phyloP scores from a whole-genome alignment of 2,888 invertebrate genomes.

The Cryptus armator region DNA sequence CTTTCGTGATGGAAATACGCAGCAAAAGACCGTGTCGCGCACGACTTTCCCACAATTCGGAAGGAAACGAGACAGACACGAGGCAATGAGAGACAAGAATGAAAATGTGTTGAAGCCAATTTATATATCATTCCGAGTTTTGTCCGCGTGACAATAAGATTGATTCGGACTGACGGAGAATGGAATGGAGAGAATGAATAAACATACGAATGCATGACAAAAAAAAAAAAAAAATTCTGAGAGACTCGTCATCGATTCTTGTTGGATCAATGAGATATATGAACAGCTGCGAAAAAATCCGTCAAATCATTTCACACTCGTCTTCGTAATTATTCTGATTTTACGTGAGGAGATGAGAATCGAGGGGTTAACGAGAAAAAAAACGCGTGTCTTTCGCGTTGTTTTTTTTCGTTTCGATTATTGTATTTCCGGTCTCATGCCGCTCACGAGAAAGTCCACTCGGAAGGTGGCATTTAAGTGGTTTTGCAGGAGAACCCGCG shows the following conservation, averaged over 20 bases:
- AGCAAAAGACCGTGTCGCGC: background rate
- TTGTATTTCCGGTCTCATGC: slow-evolving; percentile 44
- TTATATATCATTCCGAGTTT: slow-evolving; percentile 11
- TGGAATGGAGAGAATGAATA: background rate
- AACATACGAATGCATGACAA: background rate
- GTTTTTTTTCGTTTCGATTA: background rate
- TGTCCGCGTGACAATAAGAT: slow-evolving; percentile 21
- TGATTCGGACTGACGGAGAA: slow-evolving; percentile 8
- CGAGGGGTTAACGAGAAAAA: background rate
- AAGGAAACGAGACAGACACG: slow-evolving; percentile 19
- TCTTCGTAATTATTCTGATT: background rate
- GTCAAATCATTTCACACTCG: too few relatives aligned
- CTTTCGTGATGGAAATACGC: background rate
- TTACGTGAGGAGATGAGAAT: background rate
- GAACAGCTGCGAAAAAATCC: background rate
- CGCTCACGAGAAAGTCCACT: background rate
- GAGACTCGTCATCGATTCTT: background rate
- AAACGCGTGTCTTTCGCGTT: slow-evolving; percentile 2
- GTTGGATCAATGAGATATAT: background rate
- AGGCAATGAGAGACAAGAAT: slow-evolving; percentile 25
- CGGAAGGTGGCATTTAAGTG: background rate
- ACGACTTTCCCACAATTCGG: background rate
- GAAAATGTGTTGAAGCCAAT: slow-evolving; percentile 36
- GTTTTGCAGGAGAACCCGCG: background rate
- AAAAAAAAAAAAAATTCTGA: background rate